phyloP scores from a whole-genome alignment of 2,888 invertebrate genomes.

The Dione vanillae region DNA sequence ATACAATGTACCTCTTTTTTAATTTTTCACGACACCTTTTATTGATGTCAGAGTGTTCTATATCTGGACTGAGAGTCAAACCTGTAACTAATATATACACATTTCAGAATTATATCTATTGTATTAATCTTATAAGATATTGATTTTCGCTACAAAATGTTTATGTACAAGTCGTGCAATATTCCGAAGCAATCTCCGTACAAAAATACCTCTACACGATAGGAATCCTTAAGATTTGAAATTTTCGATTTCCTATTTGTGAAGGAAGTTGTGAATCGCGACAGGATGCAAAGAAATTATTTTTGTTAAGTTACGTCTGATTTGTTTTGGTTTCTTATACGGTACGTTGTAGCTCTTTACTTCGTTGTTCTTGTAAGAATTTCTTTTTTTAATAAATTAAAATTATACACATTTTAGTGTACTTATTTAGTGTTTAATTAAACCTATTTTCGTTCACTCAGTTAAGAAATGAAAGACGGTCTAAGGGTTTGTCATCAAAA shows the following conservation, averaged over 20 bases:
- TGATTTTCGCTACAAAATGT: not conserved
- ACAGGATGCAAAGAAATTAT: slow-evolving; percentile 6
- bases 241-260: slow-evolving; percentile 8
- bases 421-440: not conserved
- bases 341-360: no score
- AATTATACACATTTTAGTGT: not conserved
- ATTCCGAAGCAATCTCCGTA: not conserved
- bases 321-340: not conserved
- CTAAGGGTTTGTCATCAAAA: slow-evolving; percentile 25
- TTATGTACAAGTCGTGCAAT: not conserved
- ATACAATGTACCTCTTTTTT: no score
- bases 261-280: not conserved
- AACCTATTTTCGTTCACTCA: not conserved
- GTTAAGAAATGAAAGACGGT: not conserved
- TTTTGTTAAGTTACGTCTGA: not conserved
- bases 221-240: slow-evolving; percentile 2
- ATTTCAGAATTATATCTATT: no score
- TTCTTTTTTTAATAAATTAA: not conserved
- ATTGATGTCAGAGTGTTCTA: no score
- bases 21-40: no score
- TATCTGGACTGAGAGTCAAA: no score
- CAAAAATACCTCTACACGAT: slow-evolving; percentile 6
- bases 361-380: no score
- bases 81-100: no score
- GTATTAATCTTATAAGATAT: not conserved